phyloP scores from a whole-genome alignment of 2,113 vertebrate genomes.

The Lynx canadensis region DNA sequence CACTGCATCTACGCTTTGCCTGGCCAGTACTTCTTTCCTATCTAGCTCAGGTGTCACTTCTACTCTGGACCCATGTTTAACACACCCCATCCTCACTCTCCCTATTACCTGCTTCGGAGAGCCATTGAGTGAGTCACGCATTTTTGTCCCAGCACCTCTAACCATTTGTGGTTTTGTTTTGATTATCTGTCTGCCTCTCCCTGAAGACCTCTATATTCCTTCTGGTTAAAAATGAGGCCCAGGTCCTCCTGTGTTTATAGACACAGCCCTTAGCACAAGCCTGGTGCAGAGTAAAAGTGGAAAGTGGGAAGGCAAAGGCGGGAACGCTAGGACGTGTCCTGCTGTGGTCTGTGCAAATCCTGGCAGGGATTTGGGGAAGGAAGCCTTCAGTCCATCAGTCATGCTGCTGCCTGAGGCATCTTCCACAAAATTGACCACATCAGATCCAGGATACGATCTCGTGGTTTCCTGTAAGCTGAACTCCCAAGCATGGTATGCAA shows the following conservation, averaged over 20 bases:
- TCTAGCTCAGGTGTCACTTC: neutral
- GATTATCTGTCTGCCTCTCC: neutral
- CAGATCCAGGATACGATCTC: neutral
- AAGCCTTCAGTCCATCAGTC: neutral
- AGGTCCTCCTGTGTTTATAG: neutral
- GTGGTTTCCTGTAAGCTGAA: neutral
- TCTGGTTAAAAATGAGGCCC: neutral
- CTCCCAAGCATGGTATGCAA: neutral
- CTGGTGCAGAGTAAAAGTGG: neutral
- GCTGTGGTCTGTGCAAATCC: neutral
- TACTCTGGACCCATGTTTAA: neutral
- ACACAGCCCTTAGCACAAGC: neutral
- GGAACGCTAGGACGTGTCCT: neutral
- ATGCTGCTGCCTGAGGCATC: neutral
- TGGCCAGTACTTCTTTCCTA: neutral
- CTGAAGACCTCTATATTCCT: neutral
- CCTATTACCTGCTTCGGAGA: neutral
- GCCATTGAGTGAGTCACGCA: neutral
- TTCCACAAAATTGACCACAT: neutral
- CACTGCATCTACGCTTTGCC: neutral
- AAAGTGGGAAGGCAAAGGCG: neutral
- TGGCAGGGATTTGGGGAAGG: neutral
- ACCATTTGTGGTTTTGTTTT: neutral
- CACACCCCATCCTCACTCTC: neutral
- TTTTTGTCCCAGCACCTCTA: neutral